Percentiles rank a stretch among this genome's conserved stretches.
Evolutionary conservation across 2,113 vertebrate genomes (phyloP).

Genomic region (Pollimyrus isidori): DNA sequence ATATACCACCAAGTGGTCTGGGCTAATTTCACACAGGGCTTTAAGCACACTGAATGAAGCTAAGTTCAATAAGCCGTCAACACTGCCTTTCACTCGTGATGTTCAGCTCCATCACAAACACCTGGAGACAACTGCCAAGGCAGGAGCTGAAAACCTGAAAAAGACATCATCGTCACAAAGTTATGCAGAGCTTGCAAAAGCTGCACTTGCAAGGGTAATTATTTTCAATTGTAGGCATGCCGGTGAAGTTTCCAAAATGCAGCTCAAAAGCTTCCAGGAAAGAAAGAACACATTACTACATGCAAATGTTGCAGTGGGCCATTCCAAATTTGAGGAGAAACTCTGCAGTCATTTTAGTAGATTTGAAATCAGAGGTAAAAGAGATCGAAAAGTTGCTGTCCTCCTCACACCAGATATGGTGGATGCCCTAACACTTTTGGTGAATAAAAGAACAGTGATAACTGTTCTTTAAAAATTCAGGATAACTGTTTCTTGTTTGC

Average conservation of each 20-base stretch:
- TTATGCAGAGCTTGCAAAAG: conserved; percentile 19
- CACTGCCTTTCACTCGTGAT: conserved; percentile 24
- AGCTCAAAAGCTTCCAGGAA: conserved; percentile 20
- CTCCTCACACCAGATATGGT: background rate
- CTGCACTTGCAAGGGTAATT: background rate
- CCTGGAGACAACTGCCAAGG: conserved; percentile 10
- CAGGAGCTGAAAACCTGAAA: conserved; percentile 8
- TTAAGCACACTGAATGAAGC: conserved; percentile 10
- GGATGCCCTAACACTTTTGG: background rate
- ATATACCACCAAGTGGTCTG: conserved; percentile 24
- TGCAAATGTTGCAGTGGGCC: conserved; percentile 24
- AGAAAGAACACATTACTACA: conserved; percentile 10
- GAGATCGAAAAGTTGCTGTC: background rate
- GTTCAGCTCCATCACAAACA: conserved; percentile 24
- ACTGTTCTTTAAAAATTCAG: too few relatives aligned
- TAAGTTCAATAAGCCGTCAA: conserved; percentile 24
- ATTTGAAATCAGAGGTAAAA: conserved; percentile 25
- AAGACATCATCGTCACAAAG: background rate
- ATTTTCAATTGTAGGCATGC: background rate
- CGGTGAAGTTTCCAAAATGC: conserved; percentile 19
- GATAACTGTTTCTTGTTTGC: background rate
- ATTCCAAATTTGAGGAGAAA: conserved; percentile 25
- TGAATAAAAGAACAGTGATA: background rate
- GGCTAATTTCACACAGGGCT: conserved; percentile 23
- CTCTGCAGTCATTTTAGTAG: conserved; percentile 23